Percentiles rank a stretch among this genome's conserved stretches.
phyloP scores from a whole-genome alignment of 2,888 invertebrate genomes.

The Chorisops tibialis region DNA sequence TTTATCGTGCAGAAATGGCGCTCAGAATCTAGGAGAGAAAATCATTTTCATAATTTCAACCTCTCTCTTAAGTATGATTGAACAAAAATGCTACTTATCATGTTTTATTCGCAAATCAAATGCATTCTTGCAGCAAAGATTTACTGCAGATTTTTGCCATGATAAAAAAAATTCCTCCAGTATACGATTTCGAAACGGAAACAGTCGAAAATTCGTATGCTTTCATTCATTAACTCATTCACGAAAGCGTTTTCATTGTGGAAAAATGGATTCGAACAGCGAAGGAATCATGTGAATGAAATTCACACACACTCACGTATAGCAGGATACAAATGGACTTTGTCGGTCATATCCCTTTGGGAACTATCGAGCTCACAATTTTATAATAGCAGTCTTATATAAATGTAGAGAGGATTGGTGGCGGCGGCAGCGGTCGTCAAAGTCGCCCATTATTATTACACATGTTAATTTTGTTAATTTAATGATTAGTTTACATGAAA shows the following conservation, averaged over 20 bases:
- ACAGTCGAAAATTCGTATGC: not conserved
- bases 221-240: slow-evolving; percentile 21
- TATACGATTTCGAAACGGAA: too few relatives aligned
- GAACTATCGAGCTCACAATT: not conserved
- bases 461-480: too few relatives aligned
- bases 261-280: not conserved
- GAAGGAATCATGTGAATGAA: slow-evolving; percentile 14
- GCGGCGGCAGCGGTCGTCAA: not conserved
- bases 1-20: slow-evolving; percentile 9
- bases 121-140: too few relatives aligned
- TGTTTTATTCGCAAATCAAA: too few relatives aligned
- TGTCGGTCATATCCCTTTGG: not conserved
- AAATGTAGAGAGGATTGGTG: not conserved
- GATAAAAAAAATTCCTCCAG: too few relatives aligned
- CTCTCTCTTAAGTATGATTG: too few relatives aligned
- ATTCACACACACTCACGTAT: slow-evolving; percentile 4
- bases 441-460: too few relatives aligned
- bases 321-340: not conserved
- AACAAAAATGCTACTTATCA: too few relatives aligned
- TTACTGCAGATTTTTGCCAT: too few relatives aligned
- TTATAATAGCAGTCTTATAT: not conserved
- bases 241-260: slow-evolving; percentile 2
- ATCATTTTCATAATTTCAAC: too few relatives aligned
- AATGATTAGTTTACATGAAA: too few relatives aligned
- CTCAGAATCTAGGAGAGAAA: not conserved